These are phyloP conservation scores for Aegotheles bennettii DNA, from an alignment of 2,113 vertebrate genomes.

Conservation along the genomic window DNA sequence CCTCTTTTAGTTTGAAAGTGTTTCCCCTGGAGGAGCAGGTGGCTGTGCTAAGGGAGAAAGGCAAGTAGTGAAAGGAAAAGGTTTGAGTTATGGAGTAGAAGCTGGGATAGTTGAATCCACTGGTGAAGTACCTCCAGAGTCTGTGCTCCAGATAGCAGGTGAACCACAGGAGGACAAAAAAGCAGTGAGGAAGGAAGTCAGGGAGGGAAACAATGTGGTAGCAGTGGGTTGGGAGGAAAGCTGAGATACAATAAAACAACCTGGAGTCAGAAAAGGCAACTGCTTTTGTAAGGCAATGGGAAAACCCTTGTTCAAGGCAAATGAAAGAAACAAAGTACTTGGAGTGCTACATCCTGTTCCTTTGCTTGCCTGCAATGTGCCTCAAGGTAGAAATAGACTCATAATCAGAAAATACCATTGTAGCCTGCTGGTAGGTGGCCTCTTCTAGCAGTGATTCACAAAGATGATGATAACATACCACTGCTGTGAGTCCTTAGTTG, in stretches of 20 bases:
- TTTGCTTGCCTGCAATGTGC: not conserved
- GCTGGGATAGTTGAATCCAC: not conserved
- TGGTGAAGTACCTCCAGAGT: not conserved
- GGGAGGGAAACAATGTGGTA: not conserved
- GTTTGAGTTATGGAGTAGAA: accelerated
- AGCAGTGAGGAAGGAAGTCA: not conserved
- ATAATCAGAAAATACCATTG: not conserved
- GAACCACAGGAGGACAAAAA: not conserved
- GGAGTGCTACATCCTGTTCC: not conserved
- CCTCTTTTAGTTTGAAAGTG: too few relatives aligned
- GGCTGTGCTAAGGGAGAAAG: not conserved
- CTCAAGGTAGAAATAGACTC: not conserved
- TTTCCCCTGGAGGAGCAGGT: not conserved
- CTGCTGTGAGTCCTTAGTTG: not conserved
- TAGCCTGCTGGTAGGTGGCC: not conserved
- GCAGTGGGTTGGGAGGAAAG: not conserved
- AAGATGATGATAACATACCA: not conserved
- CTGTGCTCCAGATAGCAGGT: not conserved
- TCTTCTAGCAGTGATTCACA: not conserved
- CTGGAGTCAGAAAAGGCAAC: not conserved
- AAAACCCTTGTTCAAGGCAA: not conserved
- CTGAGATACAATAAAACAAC: not conserved
- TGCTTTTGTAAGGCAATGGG: not conserved
- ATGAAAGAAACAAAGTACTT: not conserved
- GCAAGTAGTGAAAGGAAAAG: not conserved